phyloP scores from a whole-genome alignment of 2,113 vertebrate genomes.

The Chlorocebus sabaeus region DNA sequence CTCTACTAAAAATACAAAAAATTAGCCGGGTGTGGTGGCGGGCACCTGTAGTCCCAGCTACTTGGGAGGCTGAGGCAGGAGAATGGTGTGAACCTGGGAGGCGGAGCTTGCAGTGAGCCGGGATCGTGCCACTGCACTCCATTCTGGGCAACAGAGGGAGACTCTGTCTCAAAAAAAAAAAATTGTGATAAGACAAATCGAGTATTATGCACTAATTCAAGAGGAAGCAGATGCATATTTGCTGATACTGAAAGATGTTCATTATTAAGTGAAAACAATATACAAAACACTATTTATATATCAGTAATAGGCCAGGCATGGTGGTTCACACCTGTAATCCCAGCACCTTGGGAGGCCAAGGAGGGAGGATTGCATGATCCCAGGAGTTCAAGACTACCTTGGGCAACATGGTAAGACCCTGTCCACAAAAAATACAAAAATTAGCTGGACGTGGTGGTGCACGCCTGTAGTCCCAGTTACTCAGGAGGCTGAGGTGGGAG shows the following conservation, averaged over 20 bases:
- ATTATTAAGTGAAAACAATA: constrained; percentile 6
- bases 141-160: no score
- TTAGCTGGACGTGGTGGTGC: neutral
- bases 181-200: neutral
- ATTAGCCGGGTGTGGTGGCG: no score
- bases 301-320: neutral
- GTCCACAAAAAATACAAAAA: neutral
- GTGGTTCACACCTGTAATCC: neutral
- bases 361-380: neutral
- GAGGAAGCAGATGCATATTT: neutral
- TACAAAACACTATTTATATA: neutral
- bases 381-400: neutral
- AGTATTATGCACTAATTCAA: neutral
- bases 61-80: no score
- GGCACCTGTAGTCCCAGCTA: no score
- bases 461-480: neutral
- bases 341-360: neutral
- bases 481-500: neutral
- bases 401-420: neutral
- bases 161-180: no score
- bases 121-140: accelerated
- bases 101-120: no score
- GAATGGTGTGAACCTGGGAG: no score
- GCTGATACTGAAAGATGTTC: neutral
- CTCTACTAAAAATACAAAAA: no score